A percentile compares a stretch with the other conserved stretches of the same genome.
phyloP scores from a whole-genome alignment of 2,888 invertebrate species.

The Napeogenes sylphis region DNA sequence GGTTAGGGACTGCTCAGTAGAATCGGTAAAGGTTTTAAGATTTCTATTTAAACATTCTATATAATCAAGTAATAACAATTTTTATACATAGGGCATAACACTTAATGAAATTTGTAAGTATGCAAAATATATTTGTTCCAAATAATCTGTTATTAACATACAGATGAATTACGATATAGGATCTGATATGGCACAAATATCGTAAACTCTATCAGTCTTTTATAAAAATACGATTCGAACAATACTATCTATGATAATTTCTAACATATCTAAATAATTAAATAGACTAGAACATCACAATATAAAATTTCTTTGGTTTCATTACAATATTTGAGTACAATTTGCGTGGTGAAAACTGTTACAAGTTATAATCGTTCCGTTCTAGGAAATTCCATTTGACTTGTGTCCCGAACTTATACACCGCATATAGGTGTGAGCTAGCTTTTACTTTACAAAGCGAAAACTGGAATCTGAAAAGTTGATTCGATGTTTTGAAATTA shows the following conservation, averaged over 20 bases:
- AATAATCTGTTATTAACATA: too few relatives aligned
- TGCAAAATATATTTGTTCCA: too few relatives aligned
- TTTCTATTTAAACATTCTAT: too few relatives aligned
- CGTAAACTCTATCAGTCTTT: constrained; percentile 74
- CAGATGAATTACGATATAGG: constrained; percentile 19
- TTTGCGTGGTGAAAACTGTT: constrained; percentile 23
- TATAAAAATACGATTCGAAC: constrained; percentile 32
- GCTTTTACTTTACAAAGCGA: constrained; percentile 15
- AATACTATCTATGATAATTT: constrained; percentile 12
- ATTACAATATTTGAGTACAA: constrained; percentile 7
- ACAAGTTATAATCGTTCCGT: constrained; percentile 21
- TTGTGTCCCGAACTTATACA: constrained; percentile 21
- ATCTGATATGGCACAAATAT: constrained; percentile 68
- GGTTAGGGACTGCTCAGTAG: too few relatives aligned
- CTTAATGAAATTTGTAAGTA: too few relatives aligned
- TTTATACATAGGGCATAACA: too few relatives aligned
- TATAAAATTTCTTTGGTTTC: constrained; percentile 8
- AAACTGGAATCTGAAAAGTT: constrained; percentile 17
- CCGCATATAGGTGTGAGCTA: constrained; percentile 17
- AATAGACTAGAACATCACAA: constrained; percentile 3
- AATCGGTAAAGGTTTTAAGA: too few relatives aligned
- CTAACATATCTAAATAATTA: constrained; percentile 1
- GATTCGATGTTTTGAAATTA: constrained; percentile 18
- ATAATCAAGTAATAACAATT: too few relatives aligned
- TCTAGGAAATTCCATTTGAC: constrained; percentile 22